phyloP scores from a whole-genome alignment of 2,888 invertebrate species.

The Helicoverpa assulta region DNA sequence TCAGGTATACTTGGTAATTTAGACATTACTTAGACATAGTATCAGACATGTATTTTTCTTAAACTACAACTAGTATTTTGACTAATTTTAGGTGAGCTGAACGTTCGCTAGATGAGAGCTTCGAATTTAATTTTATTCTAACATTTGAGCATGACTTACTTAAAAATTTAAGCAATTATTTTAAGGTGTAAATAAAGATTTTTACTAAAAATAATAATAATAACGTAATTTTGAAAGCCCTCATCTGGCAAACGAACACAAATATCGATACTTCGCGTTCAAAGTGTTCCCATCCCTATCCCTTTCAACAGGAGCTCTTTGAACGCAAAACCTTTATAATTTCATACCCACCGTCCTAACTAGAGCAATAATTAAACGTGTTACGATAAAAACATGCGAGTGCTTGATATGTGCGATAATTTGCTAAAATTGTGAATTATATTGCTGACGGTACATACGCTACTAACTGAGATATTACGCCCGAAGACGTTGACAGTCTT shows the following conservation, averaged over 20 bases:
- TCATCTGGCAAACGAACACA: conserved; percentile 39
- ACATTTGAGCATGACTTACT: conserved; percentile 12
- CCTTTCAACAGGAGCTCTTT: conserved; percentile 29
- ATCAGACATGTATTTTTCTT: conserved; percentile 91
- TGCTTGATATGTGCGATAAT: conserved; percentile 79
- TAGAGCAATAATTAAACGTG: conserved; percentile 57
- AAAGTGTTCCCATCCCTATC: conserved; percentile 36
- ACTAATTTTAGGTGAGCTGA: conserved; percentile 56
- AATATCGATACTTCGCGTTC: conserved; percentile 24
- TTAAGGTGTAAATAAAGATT: neutral
- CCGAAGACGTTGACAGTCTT: conserved; percentile 55
- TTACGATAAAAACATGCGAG: conserved; percentile 71
- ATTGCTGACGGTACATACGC: conserved; percentile 50
- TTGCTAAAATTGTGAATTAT: conserved; percentile 60
- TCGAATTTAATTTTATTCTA: neutral
- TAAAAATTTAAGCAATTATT: neutral
- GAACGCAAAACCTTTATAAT: conserved; percentile 7
- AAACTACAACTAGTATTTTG: conserved; percentile 71
- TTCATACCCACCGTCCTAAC: conserved; percentile 34
- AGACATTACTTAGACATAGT: conserved; percentile 87
- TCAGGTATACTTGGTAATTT: conserved; percentile 80
- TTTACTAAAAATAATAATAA: conserved; percentile 1
- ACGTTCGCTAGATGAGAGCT: conserved; percentile 41
- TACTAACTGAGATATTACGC: conserved; percentile 34
- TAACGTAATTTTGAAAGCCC: conserved; percentile 27